Conservation (phyloP, 2,113 vertebrate species). For the Pelodiscus sinensis region DNA sequence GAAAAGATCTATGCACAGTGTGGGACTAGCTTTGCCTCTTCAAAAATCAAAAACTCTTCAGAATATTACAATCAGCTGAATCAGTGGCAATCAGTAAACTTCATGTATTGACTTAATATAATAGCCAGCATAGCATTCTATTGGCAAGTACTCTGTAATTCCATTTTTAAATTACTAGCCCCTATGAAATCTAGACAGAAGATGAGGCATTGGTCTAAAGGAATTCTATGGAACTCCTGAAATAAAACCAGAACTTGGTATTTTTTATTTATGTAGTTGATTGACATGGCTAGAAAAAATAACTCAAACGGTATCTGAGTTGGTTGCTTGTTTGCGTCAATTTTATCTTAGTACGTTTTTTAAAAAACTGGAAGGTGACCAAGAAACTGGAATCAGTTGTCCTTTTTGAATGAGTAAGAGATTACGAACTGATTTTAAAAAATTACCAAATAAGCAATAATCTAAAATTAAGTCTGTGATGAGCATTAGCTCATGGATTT, state of each 20-base stretch:
- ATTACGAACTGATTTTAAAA: background rate
- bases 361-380: constrained; percentile 6
- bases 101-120: background rate
- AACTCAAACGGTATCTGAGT: background rate
- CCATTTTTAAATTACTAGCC: background rate
- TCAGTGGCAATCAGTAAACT: constrained; percentile 39
- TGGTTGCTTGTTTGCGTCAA: background rate
- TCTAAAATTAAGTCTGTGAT: rapidly evolving
- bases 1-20: background rate
- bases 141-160: constrained; percentile 17
- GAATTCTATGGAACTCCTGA: background rate
- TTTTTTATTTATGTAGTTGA: constrained; percentile 49
- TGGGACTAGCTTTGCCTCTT: constrained; percentile 56
- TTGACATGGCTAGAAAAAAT: background rate
- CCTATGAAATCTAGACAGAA: background rate
- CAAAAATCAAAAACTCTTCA: background rate
- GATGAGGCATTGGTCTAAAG: background rate
- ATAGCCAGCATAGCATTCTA: background rate
- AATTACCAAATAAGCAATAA: background rate
- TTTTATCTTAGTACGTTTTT: constrained; percentile 6
- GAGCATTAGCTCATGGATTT: background rate
- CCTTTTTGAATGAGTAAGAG: background rate
- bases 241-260: background rate
- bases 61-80: constrained; percentile 3
- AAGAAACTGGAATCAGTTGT: constrained; percentile 7